Evolutionary conservation across 1,140 invertebrate genomes (phyloP), one percentile per base, ranked within the genome.

Genomic region (Zaprionus tsacasi): DNA sequence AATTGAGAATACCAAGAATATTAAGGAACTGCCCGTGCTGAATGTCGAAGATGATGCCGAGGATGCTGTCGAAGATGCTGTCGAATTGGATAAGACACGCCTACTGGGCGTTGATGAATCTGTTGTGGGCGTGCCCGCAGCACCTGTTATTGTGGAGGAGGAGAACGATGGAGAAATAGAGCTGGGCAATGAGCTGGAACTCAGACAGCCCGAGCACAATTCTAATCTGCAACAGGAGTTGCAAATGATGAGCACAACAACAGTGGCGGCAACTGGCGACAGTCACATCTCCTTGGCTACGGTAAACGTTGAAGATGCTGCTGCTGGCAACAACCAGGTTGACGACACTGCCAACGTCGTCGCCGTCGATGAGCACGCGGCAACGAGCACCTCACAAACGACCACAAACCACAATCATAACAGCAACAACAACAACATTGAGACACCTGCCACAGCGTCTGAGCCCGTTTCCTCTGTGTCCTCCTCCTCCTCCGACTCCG

Each of bases 1-100:
- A 7, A 86, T 91, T 64, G 92, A 93, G 70, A 92, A 93, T 61
- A 92, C 90, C 0, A 91, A 92, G 54, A 85, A 91, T 27, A 83
- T 91, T 25, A 92, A 92, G 72, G 91, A 92, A 60, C 25, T 92
- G 60, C 76, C 85, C 3, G 76, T 87, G 12, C 65, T 92, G n/a
- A 70, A 43, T 30, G 82, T 74, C 8, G 85, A 74, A 12, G 83
- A 78, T 8, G 87, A 76, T 38, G 75, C 43, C 6, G 89, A 82
- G 0, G 88, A 91, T 50, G 90, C 81, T 35, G 87, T 87, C 21
- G 81, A 90, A n/a, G 76, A 67, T 21, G 76, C 70, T 27, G 85
- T 81, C 15, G 21, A 25, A 11, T 15, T 45, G 40, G 40, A 45
- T 3, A 45, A 45, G 40, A 45, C 40, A 45, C 40, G 40, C 40